Evolutionary conservation across 2,797 vertebrate genomes (phyloP), one percentile per base, ranked within the genome.

Genomic region (Pogonophryne albipinna): DNA sequence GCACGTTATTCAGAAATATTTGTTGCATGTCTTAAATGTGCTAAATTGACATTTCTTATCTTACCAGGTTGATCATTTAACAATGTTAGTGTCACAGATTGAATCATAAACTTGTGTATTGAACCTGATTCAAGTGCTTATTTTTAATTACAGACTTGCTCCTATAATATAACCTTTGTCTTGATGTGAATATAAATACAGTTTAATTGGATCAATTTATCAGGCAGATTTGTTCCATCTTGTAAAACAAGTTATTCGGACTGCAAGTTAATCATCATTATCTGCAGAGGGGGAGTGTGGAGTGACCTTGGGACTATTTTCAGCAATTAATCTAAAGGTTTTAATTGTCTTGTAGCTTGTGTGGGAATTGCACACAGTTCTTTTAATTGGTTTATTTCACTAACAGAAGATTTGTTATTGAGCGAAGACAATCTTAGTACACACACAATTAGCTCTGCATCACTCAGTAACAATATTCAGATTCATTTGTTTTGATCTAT

Each of bases 271-370:
- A 57, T 10, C 0, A 1, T 17, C 44, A 67, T 77, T 55, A 72
- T 71, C 51, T 17, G 56, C 68, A 2, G 47, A 71, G 47, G 42
- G 17, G 4, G 46, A 49, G 31, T 10, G 23, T 60, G 31, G 56
- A 16, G 49, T 78, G 70, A 87, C 78, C 76, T 41, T 8, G 9
- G 42, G 59, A 76, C 56, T 60, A 38, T 76, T 66, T 53, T 58
- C 34, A 59, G 17, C 65, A 75, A 84, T 78, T 63, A 71, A 79
- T 79, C n/a, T 31, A 71, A 77, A 79, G 66, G 63, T 79, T 79
- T 77, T 76, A 79, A 85, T 82, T 83, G 78, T 80, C 56, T 74
- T 5, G 7, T 60, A 63, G 66, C 66, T 64, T 71, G 60, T 38
- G 45, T 78, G 59, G 62, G 65, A 81, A 78, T 87, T 44, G 31